Evolutionary conservation across 2,113 vertebrate species (phyloP), one percentile per base, ranked within the genome.

Genomic region (Propithecus coquereli): DNA sequence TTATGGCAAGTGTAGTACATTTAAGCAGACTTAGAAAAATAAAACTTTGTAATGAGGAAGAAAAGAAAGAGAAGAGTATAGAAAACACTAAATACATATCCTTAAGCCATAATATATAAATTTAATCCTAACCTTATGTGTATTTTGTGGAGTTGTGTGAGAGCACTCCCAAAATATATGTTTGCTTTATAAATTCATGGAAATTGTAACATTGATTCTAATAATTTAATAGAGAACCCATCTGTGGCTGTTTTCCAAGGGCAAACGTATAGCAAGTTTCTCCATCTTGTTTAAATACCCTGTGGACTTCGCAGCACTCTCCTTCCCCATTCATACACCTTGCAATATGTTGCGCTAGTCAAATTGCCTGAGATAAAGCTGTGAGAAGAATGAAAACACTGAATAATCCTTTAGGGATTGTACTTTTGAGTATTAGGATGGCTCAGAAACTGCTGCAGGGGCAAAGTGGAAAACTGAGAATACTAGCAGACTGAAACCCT

Each of bases 21-120:
- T 81, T 80, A 32, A 77, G 32, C 47, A 90, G 40, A 94, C n/a
- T 70, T 74, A 88, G 94, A 30, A 79, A 87, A 82, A 79, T 86
- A 54, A 73, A 79, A n/a, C 14, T 88, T 86, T 61, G 25, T 86
- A 87, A 94, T 40, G 22, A 57, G 27, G 63, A 6, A 1, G 13
- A 17, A 92, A 61, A 86, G 47, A 70, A 61, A 97, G 10, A 70
- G 70, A 12, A 63, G 13, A 27, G 3, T 14, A 12, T 37, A 57
- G 18, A 89, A 97, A 77, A 95, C 8, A 73, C 2, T 76, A 50
- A 43, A 32, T 54, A 30, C 6, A 37, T n/a, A 20, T 71, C 17
- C 47, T 90, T 59, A 23, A 2, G 70, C 84, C 11, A 50, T 34
- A 87, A 59, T 47, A 73, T 2, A 74, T 50, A 47, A 83, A 84